Evolutionary conservation across 2,797 vertebrate genomes (phyloP).

Genomic region (Syngnathus rostellatus): DNA sequence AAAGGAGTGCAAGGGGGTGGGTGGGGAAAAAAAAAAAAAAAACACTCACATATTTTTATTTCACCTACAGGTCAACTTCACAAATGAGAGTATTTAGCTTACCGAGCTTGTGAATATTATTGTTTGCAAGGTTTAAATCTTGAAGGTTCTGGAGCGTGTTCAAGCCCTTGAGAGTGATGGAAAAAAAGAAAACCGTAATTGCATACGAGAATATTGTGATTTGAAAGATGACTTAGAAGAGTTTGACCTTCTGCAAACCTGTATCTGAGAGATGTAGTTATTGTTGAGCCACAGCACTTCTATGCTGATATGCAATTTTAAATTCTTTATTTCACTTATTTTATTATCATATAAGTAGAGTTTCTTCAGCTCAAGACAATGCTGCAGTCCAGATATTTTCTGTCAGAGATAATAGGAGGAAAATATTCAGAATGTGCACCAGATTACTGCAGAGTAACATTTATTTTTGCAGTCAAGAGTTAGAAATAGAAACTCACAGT

Average conservation of each 20-base stretch:
- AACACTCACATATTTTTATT: background rate
- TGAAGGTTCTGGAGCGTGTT: constrained; percentile 68
- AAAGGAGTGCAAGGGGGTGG: constrained; percentile 11
- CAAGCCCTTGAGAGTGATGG: constrained; percentile 59
- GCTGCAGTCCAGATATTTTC: constrained; percentile 71
- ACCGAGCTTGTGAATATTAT: constrained; percentile 74
- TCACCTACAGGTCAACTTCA: background rate
- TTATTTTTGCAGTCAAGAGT: background rate
- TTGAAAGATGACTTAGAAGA: background rate
- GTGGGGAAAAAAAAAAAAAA: constrained; percentile 4
- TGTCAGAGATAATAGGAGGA: constrained; percentile 33
- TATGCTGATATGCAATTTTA: constrained; percentile 63
- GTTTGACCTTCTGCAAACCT: constrained; percentile 50
- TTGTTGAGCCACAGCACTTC: constrained; percentile 76
- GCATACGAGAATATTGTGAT: background rate
- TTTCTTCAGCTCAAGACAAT: constrained; percentile 70
- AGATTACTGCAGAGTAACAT: background rate
- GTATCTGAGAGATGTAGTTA: constrained; percentile 71
- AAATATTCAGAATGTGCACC: too few relatives aligned
- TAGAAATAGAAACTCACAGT: constrained; percentile 43
- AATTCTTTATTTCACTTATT: constrained; percentile 70
- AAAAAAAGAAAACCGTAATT: background rate
- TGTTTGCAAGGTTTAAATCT: constrained; percentile 82
- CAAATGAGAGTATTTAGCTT: constrained; percentile 37
- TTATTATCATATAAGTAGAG: constrained; percentile 77